Percentiles rank a stretch among this genome's conserved stretches.
These are phyloP conservation scores for Grus americana DNA, from an alignment of 2,113 vertebrate species.

Conservation along the genomic window DNA sequence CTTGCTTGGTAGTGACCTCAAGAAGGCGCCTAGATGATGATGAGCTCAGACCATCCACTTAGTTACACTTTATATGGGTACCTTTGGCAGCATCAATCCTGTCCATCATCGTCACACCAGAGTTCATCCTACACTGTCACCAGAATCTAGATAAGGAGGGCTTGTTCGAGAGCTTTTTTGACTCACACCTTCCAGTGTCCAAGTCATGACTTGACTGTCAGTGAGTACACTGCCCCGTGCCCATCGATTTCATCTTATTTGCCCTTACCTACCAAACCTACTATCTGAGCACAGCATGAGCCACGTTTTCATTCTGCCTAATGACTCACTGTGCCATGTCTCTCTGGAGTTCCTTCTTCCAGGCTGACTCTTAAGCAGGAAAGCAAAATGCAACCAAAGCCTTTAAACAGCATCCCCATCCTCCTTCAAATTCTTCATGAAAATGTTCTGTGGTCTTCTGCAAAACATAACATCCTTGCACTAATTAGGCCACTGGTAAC, in stretches of 20 bases:
- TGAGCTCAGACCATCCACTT: not conserved
- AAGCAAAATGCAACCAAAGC: not conserved
- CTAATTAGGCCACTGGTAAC: not conserved
- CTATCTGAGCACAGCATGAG: not conserved
- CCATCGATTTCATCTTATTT: not conserved
- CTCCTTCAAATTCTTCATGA: not conserved
- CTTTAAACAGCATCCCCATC: not conserved
- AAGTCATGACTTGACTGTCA: not conserved
- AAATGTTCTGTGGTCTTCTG: not conserved
- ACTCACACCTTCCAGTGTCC: not conserved
- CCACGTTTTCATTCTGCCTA: not conserved
- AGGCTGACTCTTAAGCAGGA: not conserved
- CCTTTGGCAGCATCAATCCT: not conserved
- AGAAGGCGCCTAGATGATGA: not conserved
- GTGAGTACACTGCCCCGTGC: accelerated
- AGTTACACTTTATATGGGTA: not conserved
- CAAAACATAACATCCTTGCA: not conserved
- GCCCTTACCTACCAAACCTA: not conserved
- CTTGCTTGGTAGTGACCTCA: not conserved
- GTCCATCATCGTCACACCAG: not conserved
- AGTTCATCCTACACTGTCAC: not conserved
- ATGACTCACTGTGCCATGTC: not conserved
- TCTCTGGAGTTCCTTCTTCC: not conserved
- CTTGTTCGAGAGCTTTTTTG: not conserved
- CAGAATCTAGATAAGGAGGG: not conserved